Evolutionary conservation across 2,888 invertebrate genomes (phyloP).

Genomic region (Ceraclea dissimilis): DNA sequence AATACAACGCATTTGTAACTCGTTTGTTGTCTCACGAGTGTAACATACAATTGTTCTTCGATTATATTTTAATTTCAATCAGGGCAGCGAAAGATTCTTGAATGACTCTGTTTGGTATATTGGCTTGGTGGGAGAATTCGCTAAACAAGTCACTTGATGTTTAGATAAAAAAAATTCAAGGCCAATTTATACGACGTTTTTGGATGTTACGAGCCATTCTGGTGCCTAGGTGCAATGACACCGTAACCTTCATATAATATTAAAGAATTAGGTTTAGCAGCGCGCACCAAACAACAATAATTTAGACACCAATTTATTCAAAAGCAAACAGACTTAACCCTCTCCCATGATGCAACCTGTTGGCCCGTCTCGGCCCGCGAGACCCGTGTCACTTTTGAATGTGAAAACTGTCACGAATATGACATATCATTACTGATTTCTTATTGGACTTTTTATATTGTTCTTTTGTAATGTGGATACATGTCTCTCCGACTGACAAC

Average conservation of each 20-base stretch:
- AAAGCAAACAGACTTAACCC: background rate
- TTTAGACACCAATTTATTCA: background rate
- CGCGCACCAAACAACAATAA: background rate
- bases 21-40: too few species aligned
- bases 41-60: too few species aligned
- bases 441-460: too few species aligned
- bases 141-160: slow-evolving; percentile 1
- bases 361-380: background rate
- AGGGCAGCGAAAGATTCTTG: background rate
- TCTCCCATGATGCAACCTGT: too few species aligned
- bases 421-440: too few species aligned
- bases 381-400: background rate
- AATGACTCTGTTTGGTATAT: background rate
- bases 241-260: slow-evolving; percentile 13
- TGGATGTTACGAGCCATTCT: slow-evolving; percentile 6
- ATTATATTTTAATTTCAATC: background rate
- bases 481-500: too few species aligned
- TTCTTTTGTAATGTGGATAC: too few species aligned
- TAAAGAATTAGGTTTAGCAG: slow-evolving; percentile 5
- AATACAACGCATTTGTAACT: too few species aligned
- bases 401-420: background rate
- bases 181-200: slow-evolving; percentile 7
- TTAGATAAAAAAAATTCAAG: slow-evolving; percentile 10
- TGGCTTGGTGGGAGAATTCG: background rate
- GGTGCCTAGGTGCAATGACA: slow-evolving; percentile 11